Conservation (phyloP, 2,888 invertebrate genomes). For the Brachypterus glaber region DNA sequence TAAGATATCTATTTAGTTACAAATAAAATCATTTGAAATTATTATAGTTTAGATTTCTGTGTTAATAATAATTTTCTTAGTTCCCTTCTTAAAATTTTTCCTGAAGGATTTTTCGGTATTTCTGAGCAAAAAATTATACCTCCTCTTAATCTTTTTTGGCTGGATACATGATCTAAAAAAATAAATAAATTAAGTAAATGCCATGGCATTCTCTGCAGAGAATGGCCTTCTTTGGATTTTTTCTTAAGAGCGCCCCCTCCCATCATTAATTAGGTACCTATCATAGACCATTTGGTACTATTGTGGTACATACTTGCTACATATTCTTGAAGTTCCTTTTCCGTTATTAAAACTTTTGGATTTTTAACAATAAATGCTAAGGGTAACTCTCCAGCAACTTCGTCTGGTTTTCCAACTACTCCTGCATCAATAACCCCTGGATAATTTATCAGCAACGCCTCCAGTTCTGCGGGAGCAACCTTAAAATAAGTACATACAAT, state of each 20-base stretch:
- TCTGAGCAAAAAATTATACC: constrained; percentile 44
- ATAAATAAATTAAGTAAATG: background rate
- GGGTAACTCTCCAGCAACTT: constrained; percentile 65
- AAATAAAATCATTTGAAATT: too few relatives aligned
- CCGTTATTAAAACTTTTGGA: constrained; percentile 43
- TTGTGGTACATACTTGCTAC: constrained; percentile 36
- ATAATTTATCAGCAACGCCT: constrained; percentile 64
- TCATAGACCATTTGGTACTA: background rate
- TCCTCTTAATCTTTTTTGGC: constrained; percentile 64
- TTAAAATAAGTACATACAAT: background rate
- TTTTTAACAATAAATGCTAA: constrained; percentile 65
- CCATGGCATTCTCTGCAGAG: too few relatives aligned
- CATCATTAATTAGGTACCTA: too few relatives aligned
- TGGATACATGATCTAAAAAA: constrained; percentile 48
- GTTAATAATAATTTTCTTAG: constrained; percentile 23
- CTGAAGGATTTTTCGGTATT: constrained; percentile 44
- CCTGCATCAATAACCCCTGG: constrained; percentile 68
- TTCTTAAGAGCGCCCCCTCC: too few relatives aligned
- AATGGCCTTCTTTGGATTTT: too few relatives aligned
- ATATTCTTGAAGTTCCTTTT: constrained; percentile 36
- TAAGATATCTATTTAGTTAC: too few relatives aligned
- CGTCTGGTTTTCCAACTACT: constrained; percentile 68
- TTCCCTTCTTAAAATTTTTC: constrained; percentile 44
- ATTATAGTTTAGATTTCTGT: background rate
- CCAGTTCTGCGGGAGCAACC: constrained; percentile 74